Conservation (phyloP, 2,888 invertebrate species). For the Himalopsyche anomala region DNA sequence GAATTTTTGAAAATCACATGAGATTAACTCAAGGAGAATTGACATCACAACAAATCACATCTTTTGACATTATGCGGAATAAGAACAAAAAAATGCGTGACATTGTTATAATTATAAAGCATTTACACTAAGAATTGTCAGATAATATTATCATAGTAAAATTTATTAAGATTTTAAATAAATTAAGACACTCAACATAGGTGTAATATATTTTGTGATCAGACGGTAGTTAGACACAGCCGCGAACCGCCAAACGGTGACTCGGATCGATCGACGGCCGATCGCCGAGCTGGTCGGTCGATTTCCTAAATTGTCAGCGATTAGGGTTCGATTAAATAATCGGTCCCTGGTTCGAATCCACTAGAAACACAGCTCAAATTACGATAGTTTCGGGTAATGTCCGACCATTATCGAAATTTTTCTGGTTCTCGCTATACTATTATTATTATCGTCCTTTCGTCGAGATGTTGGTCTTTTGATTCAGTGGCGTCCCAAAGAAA, state of each 20-base stretch:
- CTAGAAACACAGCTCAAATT: slow-evolving; percentile 52
- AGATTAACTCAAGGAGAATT: no score
- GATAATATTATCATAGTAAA: no score
- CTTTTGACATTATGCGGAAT: no score
- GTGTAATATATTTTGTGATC: not conserved
- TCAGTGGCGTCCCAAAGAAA: not conserved
- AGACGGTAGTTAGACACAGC: not conserved
- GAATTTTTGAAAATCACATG: no score
- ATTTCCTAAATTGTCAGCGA: slow-evolving; percentile 64
- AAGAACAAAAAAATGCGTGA: no score
- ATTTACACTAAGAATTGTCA: no score
- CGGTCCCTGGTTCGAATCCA: slow-evolving; percentile 46
- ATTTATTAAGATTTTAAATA: no score
- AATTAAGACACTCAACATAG: no score
- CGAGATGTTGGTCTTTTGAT: not conserved
- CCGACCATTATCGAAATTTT: slow-evolving; percentile 37
- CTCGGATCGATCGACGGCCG: slow-evolving; percentile 59
- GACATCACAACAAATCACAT: no score
- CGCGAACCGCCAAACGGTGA: slow-evolving; percentile 49
- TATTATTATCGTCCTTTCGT: not conserved
- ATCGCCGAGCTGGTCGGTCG: slow-evolving; percentile 59
- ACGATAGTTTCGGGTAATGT: slow-evolving; percentile 51
- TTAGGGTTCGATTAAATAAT: slow-evolving; percentile 64
- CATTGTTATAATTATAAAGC: no score
- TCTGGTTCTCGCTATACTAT: slow-evolving; percentile 5